Conservation (phyloP, 2,888 invertebrate genomes). For the Dicyrtomina minuta region DNA sequence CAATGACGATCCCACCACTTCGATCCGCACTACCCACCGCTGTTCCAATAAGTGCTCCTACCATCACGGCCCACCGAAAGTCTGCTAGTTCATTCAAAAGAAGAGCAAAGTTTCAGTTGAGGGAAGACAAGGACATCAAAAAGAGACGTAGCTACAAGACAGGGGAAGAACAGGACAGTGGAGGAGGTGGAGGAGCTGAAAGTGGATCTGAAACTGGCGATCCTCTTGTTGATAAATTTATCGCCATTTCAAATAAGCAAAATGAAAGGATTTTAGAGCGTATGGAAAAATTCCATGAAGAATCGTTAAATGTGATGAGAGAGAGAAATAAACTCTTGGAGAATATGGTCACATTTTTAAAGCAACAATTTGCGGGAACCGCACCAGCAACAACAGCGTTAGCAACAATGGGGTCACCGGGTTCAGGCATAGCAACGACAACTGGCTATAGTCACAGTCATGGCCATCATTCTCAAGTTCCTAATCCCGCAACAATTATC, state of each 20-base stretch:
- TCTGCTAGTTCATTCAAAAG: neutral
- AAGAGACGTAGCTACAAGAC: neutral
- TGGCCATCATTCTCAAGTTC: no score
- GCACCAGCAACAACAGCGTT: no score
- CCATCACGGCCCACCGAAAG: no score
- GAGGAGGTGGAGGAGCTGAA: neutral
- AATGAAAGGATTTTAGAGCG: conserved; percentile 37
- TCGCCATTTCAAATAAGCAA: conserved; percentile 33
- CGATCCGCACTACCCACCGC: no score
- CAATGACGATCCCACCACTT: no score
- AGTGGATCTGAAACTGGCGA: conserved; percentile 14
- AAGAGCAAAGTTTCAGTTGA: neutral
- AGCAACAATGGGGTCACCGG: no score
- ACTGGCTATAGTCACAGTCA: no score
- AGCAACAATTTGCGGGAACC: neutral
- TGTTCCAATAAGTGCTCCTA: no score
- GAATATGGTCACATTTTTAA: conserved; percentile 15
- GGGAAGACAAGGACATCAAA: neutral
- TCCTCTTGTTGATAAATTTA: conserved; percentile 29
- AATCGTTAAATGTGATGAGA: conserved; percentile 32
- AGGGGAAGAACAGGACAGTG: no score
- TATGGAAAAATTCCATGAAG: conserved; percentile 36
- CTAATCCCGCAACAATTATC: no score
- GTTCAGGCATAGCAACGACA: no score
- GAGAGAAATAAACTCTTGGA: conserved; percentile 37